Evolutionary conservation across 2,888 invertebrate species (phyloP).

Genomic region (Liodrosophila aerea): DNA sequence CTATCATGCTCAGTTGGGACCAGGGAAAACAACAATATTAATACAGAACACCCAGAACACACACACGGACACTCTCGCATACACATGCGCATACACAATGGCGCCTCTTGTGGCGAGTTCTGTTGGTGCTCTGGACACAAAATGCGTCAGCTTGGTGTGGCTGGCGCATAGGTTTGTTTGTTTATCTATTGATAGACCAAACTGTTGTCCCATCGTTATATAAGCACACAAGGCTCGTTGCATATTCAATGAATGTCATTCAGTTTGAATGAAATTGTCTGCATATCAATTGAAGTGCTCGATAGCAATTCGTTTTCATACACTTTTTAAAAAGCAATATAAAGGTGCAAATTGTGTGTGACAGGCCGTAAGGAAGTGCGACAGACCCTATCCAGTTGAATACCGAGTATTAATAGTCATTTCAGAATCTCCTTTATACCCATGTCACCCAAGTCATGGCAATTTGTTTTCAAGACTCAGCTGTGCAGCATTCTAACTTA

Average conservation of each 20-base stretch:
- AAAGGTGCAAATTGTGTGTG: no score
- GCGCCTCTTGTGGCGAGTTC: conserved; percentile 17
- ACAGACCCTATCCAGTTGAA: no score
- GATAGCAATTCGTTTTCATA: no score
- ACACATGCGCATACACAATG: conserved; percentile 7
- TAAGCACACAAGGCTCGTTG: background rate
- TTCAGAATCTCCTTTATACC: no score
- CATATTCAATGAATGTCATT: conserved; percentile 18
- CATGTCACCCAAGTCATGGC: no score
- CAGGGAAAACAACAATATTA: conserved; percentile 3
- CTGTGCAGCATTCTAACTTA: no score
- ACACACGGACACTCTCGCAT: background rate
- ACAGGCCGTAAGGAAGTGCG: no score
- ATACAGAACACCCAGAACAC: background rate
- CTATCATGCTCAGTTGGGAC: background rate
- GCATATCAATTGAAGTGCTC: no score
- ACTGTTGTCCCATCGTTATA: conserved; percentile 4
- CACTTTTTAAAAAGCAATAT: no score
- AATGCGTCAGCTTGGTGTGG: conserved; percentile 12
- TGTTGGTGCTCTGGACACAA: conserved; percentile 18
- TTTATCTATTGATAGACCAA: conserved; percentile 5
- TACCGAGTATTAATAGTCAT: no score
- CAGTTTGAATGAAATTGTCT: conserved; percentile 3
- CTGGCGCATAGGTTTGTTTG: background rate
- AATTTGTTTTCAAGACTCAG: no score